phyloP scores from a whole-genome alignment of 2,113 vertebrate genomes.

The Phylloscopus whistleri region DNA sequence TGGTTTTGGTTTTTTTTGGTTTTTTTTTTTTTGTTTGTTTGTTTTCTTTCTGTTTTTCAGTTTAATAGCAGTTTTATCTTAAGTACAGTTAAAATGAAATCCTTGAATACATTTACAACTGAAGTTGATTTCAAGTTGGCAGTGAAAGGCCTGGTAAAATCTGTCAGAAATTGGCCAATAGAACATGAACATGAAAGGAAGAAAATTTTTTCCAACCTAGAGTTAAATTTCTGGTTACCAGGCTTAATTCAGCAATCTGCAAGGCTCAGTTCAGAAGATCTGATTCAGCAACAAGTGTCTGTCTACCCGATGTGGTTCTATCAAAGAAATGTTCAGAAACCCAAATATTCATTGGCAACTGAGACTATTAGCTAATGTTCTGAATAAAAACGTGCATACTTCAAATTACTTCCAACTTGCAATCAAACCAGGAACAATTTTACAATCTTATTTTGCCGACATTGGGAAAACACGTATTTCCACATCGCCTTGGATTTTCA shows the following conservation, averaged over 20 bases:
- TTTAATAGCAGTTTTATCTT: background rate
- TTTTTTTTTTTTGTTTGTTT: too few relatives aligned
- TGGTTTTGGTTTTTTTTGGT: too few relatives aligned
- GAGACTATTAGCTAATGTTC: background rate
- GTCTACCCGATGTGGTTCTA: background rate
- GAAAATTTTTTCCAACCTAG: background rate
- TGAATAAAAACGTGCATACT: background rate
- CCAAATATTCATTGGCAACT: background rate
- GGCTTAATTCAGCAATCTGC: background rate
- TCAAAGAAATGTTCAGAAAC: background rate
- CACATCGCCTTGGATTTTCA: background rate
- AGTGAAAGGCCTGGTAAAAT: background rate
- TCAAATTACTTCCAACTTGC: background rate
- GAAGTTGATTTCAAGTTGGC: background rate
- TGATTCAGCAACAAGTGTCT: background rate
- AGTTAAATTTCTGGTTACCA: background rate
- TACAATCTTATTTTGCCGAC: background rate
- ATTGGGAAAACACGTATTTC: background rate
- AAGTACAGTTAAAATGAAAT: background rate
- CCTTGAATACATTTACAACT: background rate
- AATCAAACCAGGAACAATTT: background rate
- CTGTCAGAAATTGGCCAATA: background rate
- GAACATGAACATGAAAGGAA: background rate
- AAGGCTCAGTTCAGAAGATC: background rate
- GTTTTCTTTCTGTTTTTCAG: background rate